phyloP scores from a whole-genome alignment of 2,888 invertebrate genomes.

The Drosophila formosana region DNA sequence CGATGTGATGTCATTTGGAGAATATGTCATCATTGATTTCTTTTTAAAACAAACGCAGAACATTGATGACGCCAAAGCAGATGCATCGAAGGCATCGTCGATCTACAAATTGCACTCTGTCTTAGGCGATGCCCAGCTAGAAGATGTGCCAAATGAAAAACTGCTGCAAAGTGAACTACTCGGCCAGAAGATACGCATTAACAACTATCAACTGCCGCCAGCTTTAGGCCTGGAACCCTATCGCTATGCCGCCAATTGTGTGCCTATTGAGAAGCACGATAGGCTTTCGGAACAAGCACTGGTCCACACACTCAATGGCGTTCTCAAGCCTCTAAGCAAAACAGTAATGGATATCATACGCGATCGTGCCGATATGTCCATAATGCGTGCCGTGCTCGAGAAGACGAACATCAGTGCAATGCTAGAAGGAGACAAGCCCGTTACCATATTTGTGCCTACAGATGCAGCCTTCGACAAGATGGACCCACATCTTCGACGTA shows the following conservation, averaged over 20 bases:
- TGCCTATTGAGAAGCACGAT: slow-evolving; percentile 87
- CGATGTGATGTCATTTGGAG: fast-evolving
- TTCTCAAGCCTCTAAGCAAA: slow-evolving; percentile 87
- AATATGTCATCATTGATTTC: neutral
- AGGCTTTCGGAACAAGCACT: slow-evolving; percentile 89
- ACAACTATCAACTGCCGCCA: slow-evolving; percentile 80
- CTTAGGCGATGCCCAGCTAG: slow-evolving; percentile 86
- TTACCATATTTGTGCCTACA: slow-evolving; percentile 89
- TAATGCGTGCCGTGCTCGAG: slow-evolving; percentile 86
- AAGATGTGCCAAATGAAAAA: slow-evolving; percentile 87
- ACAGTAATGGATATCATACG: slow-evolving; percentile 87
- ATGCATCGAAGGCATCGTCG: slow-evolving; percentile 85
- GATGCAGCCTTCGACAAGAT: slow-evolving; percentile 89
- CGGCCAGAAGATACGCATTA: slow-evolving; percentile 84
- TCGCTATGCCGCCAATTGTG: slow-evolving; percentile 89
- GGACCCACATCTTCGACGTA: slow-evolving; percentile 86
- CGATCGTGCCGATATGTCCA: slow-evolving; percentile 87
- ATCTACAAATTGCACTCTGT: slow-evolving; percentile 87
- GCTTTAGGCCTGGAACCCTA: slow-evolving; percentile 76
- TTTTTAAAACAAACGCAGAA: slow-evolving; percentile 82
- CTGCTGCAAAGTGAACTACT: slow-evolving; percentile 83
- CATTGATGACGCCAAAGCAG: slow-evolving; percentile 84
- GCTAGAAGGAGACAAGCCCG: slow-evolving; percentile 86
- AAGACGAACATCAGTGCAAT: slow-evolving; percentile 87
- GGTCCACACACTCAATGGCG: slow-evolving; percentile 88